Evolutionary conservation across 2,113 vertebrate species (phyloP), one percentile per base, ranked within the genome.

Genomic region (Caloenas nicobarica): DNA sequence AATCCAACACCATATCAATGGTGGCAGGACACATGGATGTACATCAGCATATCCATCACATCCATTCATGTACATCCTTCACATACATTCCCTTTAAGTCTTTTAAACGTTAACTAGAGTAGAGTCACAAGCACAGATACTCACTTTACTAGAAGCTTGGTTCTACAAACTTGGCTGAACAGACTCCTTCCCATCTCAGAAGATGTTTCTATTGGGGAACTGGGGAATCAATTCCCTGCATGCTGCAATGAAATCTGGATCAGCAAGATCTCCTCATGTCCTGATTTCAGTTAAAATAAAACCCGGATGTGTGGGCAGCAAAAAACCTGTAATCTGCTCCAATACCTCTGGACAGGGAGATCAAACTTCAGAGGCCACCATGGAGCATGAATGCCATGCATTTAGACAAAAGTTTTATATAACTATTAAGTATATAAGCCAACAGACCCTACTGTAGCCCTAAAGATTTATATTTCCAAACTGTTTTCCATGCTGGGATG

Each of bases 401-500:
- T 81, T 46, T 85, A 82, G 28, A 21, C 19, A 53, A 72, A 68
- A 18, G 21, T 73, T 87, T 5, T 0, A 24, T 62, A 15, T 17
- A 48, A 21, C 7, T 44, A 51, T 1, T 26, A 72, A 72, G 5
- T 21, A 18, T 4, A 11, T n/a, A 31, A 84, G 26, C 2, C 62
- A 65, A 29, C 1, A 82, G 17, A 69, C 0, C 5, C 10, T 65
- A 3, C 17, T 48, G 18, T 42, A 69, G 18, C 23, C 0, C 1
- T 11, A 61, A 90, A 48, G 9, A 57, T 9, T 61, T 25, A 53
- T 53, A 5, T 48, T 80, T 69, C 58, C 12, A 26, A 12, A 2
- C 14, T 42, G 48, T 7, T 40, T 91, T 81, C 13, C 13, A 23
- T 60, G 19, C 13, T 71, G 34, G 17, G 19, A 83, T 80, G 11